Conservation (phyloP, 2,113 vertebrate species). For the Climacteris rufus region DNA sequence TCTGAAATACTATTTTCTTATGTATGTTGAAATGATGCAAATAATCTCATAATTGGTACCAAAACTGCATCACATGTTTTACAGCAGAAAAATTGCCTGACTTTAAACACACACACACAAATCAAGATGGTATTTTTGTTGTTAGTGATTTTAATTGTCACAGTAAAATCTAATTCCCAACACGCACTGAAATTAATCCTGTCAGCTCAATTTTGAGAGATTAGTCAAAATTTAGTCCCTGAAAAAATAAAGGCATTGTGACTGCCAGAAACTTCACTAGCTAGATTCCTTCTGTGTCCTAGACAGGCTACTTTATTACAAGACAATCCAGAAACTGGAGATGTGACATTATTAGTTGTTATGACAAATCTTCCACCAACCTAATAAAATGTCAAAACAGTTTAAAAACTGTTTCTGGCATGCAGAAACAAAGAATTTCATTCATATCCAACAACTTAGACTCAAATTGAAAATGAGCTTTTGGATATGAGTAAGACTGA, state of each 20-base stretch:
- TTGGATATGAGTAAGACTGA: not conserved
- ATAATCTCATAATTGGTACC: not conserved
- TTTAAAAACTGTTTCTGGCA: not conserved
- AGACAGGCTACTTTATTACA: not conserved
- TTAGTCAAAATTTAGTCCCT: not conserved
- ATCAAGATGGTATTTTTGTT: not conserved
- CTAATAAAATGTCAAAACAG: slow-evolving; percentile 9
- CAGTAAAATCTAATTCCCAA: not conserved
- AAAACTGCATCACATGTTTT: not conserved
- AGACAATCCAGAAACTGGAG: not conserved
- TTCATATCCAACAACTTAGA: not conserved
- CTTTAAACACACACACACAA: not conserved
- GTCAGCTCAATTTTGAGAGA: not conserved
- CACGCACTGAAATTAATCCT: not conserved
- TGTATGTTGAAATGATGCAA: not conserved
- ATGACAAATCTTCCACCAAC: not conserved
- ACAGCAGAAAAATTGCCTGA: not conserved
- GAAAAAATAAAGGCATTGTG: not conserved
- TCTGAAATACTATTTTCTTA: not conserved
- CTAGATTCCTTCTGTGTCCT: not conserved
- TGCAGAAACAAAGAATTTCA: not conserved
- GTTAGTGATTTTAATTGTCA: not conserved
- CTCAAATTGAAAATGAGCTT: not conserved
- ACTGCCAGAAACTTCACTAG: not conserved
- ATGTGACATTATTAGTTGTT: not conserved